Percentiles rank a stretch among this genome's conserved stretches.
These are phyloP conservation scores for Cylas formicarius DNA, from an alignment of 1,140 invertebrate genomes.

Conservation along the genomic window DNA sequence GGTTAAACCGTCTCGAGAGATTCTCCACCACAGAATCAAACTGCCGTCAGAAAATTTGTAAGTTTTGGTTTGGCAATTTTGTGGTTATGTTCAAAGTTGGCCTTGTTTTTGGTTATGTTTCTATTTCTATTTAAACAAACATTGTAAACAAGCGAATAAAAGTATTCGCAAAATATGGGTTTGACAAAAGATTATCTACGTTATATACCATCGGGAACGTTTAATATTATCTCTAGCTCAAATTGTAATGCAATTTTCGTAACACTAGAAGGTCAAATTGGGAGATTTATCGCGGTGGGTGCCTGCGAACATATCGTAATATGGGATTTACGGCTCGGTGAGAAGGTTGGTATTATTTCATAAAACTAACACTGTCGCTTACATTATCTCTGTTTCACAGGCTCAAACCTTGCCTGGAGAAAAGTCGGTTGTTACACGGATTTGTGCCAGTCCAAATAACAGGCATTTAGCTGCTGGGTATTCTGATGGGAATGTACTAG, in stretches of 20 bases:
- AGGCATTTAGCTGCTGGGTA: constrained; percentile 85
- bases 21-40: too few relatives aligned
- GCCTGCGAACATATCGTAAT: constrained; percentile 89
- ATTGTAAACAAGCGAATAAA: too few relatives aligned
- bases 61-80: too few relatives aligned
- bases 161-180: constrained; percentile 64
- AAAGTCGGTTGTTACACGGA: constrained; percentile 64
- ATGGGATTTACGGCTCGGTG: constrained; percentile 86
- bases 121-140: too few relatives aligned
- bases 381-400: constrained; percentile 42
- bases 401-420: constrained; percentile 69
- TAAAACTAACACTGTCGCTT: not conserved
- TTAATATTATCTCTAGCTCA: constrained; percentile 78
- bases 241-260: constrained; percentile 73
- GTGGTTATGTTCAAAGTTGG: too few relatives aligned
- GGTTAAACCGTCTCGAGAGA: too few relatives aligned
- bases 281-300: constrained; percentile 77
- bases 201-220: constrained; percentile 71
- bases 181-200: constrained; percentile 95
- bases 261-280: constrained; percentile 64
- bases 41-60: too few relatives aligned
- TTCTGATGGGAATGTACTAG: constrained; percentile 77
- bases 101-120: too few relatives aligned
- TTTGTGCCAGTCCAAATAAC: constrained; percentile 64
- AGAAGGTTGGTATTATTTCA: constrained; percentile 60